phyloP scores from a whole-genome alignment of 37 sponge, comb jelly and placozoan genomes.

The Chondrosia reniformis region DNA sequence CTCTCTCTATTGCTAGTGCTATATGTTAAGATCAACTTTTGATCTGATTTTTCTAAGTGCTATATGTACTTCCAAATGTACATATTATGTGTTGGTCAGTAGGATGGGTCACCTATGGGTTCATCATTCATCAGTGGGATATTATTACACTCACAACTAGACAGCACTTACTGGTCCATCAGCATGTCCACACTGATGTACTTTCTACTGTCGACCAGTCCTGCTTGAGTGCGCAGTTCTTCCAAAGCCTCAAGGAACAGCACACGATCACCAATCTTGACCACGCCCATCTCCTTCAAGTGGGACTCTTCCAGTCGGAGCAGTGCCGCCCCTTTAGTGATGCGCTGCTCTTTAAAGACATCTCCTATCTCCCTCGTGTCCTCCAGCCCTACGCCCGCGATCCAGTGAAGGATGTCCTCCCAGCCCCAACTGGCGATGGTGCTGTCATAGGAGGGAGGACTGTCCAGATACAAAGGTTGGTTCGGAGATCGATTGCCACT shows the following conservation, averaged over 20 bases:
- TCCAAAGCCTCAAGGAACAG: conserved; percentile 30
- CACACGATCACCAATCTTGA: conserved; percentile 55
- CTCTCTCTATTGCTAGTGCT: too few species aligned
- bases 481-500: too few species aligned
- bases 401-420: neutral
- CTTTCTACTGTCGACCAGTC: conserved; percentile 13
- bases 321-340: conserved; percentile 44
- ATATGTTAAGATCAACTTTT: too few species aligned
- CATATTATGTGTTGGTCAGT: too few species aligned
- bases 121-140: neutral
- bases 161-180: conserved; percentile 38
- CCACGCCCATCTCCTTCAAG: conserved; percentile 70
- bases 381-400: too few species aligned
- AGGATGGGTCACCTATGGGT: too few species aligned
- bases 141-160: neutral
- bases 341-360: conserved; percentile 38
- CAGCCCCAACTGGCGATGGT: neutral
- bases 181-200: conserved; percentile 24
- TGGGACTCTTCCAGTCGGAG: conserved; percentile 58
- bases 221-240: conserved; percentile 47
- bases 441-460: too few species aligned
- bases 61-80: too few species aligned
- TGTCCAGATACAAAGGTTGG: too few species aligned
- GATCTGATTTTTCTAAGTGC: too few species aligned
- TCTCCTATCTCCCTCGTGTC: neutral